Percentiles rank a stretch among this genome's conserved stretches.
phyloP scores from a whole-genome alignment of 2,888 invertebrate species.

The Tolmerus cingulatus region DNA sequence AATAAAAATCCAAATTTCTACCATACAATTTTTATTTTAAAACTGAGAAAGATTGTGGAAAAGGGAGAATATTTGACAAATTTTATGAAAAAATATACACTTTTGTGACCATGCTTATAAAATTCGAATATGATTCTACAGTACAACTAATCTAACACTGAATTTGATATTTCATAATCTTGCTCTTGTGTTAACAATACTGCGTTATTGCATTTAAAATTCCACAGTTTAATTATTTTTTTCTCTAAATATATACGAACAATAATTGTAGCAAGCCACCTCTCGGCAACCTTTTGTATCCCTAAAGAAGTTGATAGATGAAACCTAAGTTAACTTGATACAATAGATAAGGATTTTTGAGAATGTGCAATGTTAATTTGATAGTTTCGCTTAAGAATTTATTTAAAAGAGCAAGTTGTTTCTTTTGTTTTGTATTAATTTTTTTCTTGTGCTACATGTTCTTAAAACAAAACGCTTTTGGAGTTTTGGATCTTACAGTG shows the following conservation, averaged over 20 bases:
- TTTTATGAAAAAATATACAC: conserved; percentile 37
- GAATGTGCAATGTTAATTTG: neutral
- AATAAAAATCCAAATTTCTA: neutral
- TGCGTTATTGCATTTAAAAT: neutral
- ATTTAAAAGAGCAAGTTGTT: neutral
- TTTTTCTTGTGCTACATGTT: neutral
- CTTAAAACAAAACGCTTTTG: conserved; percentile 19
- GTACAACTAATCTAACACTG: neutral
- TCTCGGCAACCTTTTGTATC: neutral
- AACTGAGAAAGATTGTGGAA: conserved; percentile 28
- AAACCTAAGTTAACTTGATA: conserved; percentile 10
- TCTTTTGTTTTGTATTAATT: neutral
- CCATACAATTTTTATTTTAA: conserved; percentile 10
- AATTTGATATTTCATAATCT: neutral
- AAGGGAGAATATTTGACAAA: conserved; percentile 1
- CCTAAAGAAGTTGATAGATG: conserved; percentile 23
- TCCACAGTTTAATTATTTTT: neutral
- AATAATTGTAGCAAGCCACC: neutral
- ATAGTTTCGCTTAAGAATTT: neutral
- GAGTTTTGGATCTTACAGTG: conserved; percentile 35
- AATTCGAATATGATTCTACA: neutral
- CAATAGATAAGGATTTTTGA: neutral
- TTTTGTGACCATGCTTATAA: conserved; percentile 17
- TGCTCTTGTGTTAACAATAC: conserved; percentile 1
- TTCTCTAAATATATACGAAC: neutral